Evolutionary conservation across 2,113 vertebrate species (phyloP).

Genomic region (Halcyon senegalensis): DNA sequence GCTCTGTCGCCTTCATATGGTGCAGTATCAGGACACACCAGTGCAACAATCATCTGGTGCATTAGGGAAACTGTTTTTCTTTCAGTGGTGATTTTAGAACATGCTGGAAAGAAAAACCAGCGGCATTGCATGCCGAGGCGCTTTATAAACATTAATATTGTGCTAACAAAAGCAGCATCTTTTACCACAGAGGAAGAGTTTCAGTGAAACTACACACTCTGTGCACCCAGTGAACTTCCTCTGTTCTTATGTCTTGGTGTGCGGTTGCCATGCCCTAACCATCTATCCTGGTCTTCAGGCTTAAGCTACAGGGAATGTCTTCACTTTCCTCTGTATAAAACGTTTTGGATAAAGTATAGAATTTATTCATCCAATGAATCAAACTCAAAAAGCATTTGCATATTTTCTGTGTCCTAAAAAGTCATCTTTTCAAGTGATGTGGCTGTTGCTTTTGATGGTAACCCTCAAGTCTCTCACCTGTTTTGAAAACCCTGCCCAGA

Average conservation of each 20-base stretch:
- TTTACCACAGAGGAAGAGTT: not conserved
- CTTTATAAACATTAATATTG: not conserved
- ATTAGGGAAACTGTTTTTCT: slow-evolving; percentile 4
- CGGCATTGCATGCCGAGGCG: not conserved
- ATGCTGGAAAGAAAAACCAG: not conserved
- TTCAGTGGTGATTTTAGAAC: slow-evolving; percentile 17
- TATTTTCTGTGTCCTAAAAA: not conserved
- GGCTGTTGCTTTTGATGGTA: not conserved
- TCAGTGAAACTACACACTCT: not conserved
- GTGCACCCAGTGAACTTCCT: not conserved
- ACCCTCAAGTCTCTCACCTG: not conserved
- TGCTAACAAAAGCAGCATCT: not conserved
- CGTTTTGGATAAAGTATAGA: not conserved
- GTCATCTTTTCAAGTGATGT: not conserved
- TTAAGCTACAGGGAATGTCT: not conserved
- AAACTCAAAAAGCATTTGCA: not conserved
- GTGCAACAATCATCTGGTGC: not conserved
- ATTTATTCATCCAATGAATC: not conserved
- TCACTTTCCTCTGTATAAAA: not conserved
- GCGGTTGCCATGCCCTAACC: not conserved
- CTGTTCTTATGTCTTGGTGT: not conserved
- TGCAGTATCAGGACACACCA: not conserved
- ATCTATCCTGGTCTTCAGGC: rapidly evolving
- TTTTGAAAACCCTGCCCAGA: not conserved
- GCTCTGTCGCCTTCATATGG: not conserved